Evolutionary conservation across 1,140 invertebrate genomes (phyloP).

Genomic region (Drosophila novamexicana): DNA sequence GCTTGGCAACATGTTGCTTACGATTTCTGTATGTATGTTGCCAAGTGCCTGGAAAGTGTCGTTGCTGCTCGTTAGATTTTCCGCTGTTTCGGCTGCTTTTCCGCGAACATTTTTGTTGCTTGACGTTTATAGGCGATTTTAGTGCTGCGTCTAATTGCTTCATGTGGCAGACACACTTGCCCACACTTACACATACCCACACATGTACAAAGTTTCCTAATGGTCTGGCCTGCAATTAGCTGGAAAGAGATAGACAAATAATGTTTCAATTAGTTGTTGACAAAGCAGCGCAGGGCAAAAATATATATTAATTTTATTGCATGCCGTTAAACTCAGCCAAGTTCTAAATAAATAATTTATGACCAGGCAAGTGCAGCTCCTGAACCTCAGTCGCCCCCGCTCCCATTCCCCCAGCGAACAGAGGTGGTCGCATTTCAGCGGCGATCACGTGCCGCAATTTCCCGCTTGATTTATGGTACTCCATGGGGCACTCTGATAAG

Average conservation of each 20-base stretch:
- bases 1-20: constrained; percentile 60
- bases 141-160: constrained; percentile 68
- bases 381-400: not conserved
- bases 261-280: constrained; percentile 78
- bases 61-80: constrained; percentile 36
- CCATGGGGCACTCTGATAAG: constrained; percentile 24
- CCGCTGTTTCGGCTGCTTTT: constrained; percentile 40
- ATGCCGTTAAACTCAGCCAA: constrained; percentile 53
- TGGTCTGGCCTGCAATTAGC: constrained; percentile 35
- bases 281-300: constrained; percentile 29
- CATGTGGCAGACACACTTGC: constrained; percentile 48
- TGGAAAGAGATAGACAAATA: constrained; percentile 39
- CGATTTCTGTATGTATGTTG: constrained; percentile 21
- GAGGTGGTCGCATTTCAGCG: constrained; percentile 34
- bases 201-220: constrained; percentile 38
- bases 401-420: not conserved
- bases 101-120: constrained; percentile 64
- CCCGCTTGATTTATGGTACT: constrained; percentile 23
- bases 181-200: constrained; percentile 7
- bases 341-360: constrained; percentile 65
- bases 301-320: constrained; percentile 66
- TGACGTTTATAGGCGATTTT: constrained; percentile 75
- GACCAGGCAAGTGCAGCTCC: constrained; percentile 24
- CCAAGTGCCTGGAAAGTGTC: constrained; percentile 15
- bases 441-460: constrained; percentile 57